Percentiles rank a stretch among this genome's conserved stretches.
These are phyloP conservation scores for Triplophysa bombifrons DNA, from an alignment of 2,797 vertebrate species.

Conservation along the genomic window DNA sequence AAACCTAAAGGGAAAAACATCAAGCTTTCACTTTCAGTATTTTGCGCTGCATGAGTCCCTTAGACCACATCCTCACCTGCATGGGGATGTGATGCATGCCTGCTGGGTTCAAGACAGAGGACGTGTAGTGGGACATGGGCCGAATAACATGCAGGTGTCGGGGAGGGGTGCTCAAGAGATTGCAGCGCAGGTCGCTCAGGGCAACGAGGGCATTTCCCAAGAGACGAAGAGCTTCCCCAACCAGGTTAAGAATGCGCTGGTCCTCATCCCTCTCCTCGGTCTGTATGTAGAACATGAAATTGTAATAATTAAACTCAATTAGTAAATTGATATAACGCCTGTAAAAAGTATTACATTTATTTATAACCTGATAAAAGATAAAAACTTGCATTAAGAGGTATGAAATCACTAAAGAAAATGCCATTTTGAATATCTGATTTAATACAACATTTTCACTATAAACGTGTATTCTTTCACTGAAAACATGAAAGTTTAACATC, in stretches of 20 bases:
- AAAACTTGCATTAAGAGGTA: not conserved
- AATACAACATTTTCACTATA: too few relatives aligned
- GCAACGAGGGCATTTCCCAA: conserved; percentile 90
- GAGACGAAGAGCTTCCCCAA: conserved; percentile 87
- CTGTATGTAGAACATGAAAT: conserved; percentile 57
- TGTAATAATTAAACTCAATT: too few relatives aligned
- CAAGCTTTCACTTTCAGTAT: conserved; percentile 35
- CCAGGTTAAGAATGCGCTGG: conserved; percentile 85
- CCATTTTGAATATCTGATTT: too few relatives aligned
- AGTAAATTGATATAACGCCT: too few relatives aligned
- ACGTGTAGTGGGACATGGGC: conserved; percentile 89
- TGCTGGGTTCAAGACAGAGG: conserved; percentile 83
- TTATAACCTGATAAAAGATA: not conserved
- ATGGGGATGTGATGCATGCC: conserved; percentile 83
- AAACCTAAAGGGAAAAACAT: not conserved
- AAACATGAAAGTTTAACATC: too few relatives aligned
- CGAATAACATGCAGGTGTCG: conserved; percentile 89
- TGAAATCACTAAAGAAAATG: too few relatives aligned
- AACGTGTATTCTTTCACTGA: not conserved
- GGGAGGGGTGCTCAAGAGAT: conserved; percentile 82
- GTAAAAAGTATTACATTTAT: too few relatives aligned
- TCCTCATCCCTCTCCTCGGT: conserved; percentile 86
- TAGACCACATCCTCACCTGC: conserved; percentile 73
- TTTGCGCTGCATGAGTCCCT: not conserved
- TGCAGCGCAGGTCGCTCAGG: conserved; percentile 88